These are phyloP conservation scores for Papilio demoleus DNA, from an alignment of 2,888 invertebrate species.

Conservation along the genomic window DNA sequence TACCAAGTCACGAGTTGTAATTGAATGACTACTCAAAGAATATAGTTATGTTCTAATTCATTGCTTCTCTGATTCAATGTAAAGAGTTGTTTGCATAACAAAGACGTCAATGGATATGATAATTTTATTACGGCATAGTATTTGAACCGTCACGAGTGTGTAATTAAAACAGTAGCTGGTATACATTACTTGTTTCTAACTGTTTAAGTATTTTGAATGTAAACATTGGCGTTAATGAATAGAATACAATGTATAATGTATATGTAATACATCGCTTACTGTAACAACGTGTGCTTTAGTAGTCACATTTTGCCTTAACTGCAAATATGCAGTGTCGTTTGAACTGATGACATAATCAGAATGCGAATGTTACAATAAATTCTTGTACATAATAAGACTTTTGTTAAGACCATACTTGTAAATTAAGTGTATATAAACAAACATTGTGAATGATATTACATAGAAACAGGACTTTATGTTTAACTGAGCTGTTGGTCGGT, in stretches of 20 bases:
- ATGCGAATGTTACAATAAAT: neutral
- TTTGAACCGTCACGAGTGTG: neutral
- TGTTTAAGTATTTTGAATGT: conserved; percentile 5
- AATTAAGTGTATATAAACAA: too few relatives aligned
- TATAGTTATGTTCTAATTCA: conserved; percentile 8
- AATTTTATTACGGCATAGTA: conserved; percentile 5
- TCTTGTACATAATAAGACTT: neutral
- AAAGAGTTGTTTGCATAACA: neutral
- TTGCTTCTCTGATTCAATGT: conserved; percentile 24
- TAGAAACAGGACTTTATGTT: too few relatives aligned
- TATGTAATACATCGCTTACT: conserved; percentile 23
- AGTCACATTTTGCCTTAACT: conserved; percentile 33
- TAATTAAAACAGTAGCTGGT: conserved; percentile 3
- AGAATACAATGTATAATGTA: neutral
- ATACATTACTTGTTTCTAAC: conserved; percentile 5
- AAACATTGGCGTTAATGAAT: conserved; percentile 2
- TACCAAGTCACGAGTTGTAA: conserved; percentile 35
- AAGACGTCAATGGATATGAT: conserved; percentile 20
- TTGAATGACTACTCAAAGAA: conserved; percentile 12
- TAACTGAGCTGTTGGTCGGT: too few relatives aligned
- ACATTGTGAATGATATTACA: too few relatives aligned
- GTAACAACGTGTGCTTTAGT: conserved; percentile 29
- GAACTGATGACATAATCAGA: conserved; percentile 15
- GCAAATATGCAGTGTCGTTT: conserved; percentile 10
- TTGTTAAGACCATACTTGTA: neutral